These are phyloP conservation scores for Lochmaea crataegi DNA, from an alignment of 2,888 invertebrate genomes.

Conservation along the genomic window DNA sequence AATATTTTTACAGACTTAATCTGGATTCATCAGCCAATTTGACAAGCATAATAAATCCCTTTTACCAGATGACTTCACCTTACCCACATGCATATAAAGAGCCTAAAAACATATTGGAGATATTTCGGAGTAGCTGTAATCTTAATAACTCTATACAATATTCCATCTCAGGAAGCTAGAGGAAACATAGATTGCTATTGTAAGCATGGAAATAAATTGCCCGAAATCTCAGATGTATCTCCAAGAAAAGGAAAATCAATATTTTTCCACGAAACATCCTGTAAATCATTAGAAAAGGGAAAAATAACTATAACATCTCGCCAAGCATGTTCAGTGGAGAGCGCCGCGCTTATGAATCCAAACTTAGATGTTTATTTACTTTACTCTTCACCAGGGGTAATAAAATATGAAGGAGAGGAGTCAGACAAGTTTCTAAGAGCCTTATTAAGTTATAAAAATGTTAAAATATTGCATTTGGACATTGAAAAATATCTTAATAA, in stretches of 20 bases:
- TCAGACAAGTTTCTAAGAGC: constrained; percentile 60
- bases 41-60: not conserved
- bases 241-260: constrained; percentile 67
- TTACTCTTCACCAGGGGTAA: constrained; percentile 65
- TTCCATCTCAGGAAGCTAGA: constrained; percentile 31
- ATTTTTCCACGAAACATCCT: constrained; percentile 57
- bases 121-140: not conserved
- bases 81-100: not conserved
- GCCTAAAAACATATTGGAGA: constrained; percentile 1
- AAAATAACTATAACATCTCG: constrained; percentile 67
- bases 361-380: constrained; percentile 69
- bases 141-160: not conserved
- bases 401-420: constrained; percentile 50
- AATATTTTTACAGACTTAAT: not conserved
- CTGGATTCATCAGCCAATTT: not conserved
- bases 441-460: constrained; percentile 66
- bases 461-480: constrained; percentile 67
- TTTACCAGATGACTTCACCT: not conserved
- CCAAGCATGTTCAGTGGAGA: constrained; percentile 77
- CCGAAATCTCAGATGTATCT: constrained; percentile 56
- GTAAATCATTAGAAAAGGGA: constrained; percentile 62
- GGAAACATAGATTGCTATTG: constrained; percentile 56
- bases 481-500: constrained; percentile 67
- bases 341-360: constrained; percentile 73
- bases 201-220: constrained; percentile 47